Base-by-base conservation (phyloP, 1,140 invertebrate genomes). In the Drosophila paulistorum region DNA sequence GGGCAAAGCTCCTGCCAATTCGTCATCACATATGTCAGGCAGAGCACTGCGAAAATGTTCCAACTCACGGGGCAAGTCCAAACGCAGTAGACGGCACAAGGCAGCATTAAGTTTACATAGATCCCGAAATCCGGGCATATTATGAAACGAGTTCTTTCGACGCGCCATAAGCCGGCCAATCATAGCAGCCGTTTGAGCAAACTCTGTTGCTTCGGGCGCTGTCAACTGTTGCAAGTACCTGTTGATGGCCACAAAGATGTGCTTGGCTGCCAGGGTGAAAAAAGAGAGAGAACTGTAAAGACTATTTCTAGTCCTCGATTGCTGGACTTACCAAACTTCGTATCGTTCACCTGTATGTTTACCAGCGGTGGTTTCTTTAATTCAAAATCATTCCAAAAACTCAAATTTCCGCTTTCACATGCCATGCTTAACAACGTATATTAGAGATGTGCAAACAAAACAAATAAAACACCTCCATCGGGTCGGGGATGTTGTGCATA, bases 351-450 rank as follows among this genome's bases (percentile, higher is more conserved):
- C 14, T 68, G 70, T 13, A 92, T 14, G 3, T 91, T 92, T 2
- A 91, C 58, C 26, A 91, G 65, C 1, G 91, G 91, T 6, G 91
- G 91, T 23, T 79, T 84, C 59, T 91, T 92, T 74, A 92, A 82
- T 65, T 91, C 77, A 73, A 91, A 90, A 13, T 92, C 85, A 33
- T 92, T 91, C 85, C 85, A 92, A 72, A 91, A 71, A 71, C n/a
- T 51, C 11, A 51, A 51, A 51, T 51, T 51, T 11, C 6, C 17
- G 45, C 45, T 51, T 20, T 51, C 45, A 23, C 9, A 51, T 51
- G 17, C 45, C 45, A 51, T 51, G 17, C 45, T 51, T 9, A 23
- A 51, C 17, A 3, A 23, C 20, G 9, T 11, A 2, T 1, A 5
- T 51, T 23, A 51, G 45, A 23, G 45, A 51, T 51, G 45, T 51